phyloP scores from a whole-genome alignment of 64 coral and sea anemone genomes.

The Orbicella faveolata region DNA sequence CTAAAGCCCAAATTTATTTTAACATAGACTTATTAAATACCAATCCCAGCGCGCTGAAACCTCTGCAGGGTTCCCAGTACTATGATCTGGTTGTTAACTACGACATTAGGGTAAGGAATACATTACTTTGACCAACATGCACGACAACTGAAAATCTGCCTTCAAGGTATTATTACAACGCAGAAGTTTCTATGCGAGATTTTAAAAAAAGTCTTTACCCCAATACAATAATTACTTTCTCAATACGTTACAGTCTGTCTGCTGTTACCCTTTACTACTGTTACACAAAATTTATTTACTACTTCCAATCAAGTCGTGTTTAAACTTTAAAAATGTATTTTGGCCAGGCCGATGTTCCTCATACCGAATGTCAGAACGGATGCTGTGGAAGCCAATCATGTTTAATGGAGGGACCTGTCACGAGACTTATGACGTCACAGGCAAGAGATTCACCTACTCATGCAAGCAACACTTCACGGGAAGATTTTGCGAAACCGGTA shows the following conservation, averaged over 20 bases:
- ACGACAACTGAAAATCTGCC: background rate
- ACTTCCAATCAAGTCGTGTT: too few species aligned
- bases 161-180: background rate
- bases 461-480: background rate
- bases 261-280: too few species aligned
- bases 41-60: background rate
- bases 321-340: too few species aligned
- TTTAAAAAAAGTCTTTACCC: too few species aligned
- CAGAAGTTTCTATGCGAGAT: background rate
- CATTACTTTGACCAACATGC: too few species aligned
- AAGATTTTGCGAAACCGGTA: background rate
- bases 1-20: too few species aligned
- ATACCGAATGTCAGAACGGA: background rate
- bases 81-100: slow-evolving; percentile 9
- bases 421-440: slow-evolving; percentile 19
- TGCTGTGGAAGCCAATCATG: slow-evolving; percentile 8
- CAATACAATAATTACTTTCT: too few species aligned
- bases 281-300: too few species aligned
- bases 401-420: slow-evolving; percentile 8
- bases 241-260: too few species aligned
- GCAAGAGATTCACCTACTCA: background rate
- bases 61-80: background rate
- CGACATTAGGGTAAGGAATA: background rate
- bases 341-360: background rate
- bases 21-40: background rate